Conservation (phyloP, 2,113 vertebrate species). For the Crocuta crocuta region DNA sequence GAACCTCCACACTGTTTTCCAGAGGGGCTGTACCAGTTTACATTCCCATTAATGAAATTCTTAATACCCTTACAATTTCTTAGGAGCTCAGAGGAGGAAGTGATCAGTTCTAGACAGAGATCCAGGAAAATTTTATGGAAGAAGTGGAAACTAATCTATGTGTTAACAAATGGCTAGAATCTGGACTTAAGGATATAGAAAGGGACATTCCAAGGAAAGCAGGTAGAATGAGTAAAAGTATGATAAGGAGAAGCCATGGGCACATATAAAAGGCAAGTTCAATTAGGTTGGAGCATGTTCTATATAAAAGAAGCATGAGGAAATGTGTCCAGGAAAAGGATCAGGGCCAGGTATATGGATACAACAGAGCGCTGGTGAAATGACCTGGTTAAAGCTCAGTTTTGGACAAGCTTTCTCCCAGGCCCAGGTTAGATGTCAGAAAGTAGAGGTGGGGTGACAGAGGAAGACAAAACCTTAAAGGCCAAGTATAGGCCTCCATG, state of each 20-base stretch:
- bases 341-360: background rate
- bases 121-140: background rate
- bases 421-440: background rate
- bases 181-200: background rate
- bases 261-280: background rate
- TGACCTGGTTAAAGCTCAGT: background rate
- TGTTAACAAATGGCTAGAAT: background rate
- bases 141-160: background rate
- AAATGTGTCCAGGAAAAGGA: background rate
- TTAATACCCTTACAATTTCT: background rate
- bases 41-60: background rate
- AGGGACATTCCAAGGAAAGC: too few species aligned
- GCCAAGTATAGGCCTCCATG: background rate
- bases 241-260: background rate
- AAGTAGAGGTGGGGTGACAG: background rate
- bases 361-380: background rate
- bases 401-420: background rate
- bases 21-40: too few species aligned
- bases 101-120: background rate
- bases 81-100: background rate
- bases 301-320: background rate
- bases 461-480: background rate
- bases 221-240: background rate
- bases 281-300: background rate
- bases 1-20: too few species aligned